Evolutionary conservation across 2,888 invertebrate genomes (phyloP).

Genomic region (Zaprionus obscuricornis): DNA sequence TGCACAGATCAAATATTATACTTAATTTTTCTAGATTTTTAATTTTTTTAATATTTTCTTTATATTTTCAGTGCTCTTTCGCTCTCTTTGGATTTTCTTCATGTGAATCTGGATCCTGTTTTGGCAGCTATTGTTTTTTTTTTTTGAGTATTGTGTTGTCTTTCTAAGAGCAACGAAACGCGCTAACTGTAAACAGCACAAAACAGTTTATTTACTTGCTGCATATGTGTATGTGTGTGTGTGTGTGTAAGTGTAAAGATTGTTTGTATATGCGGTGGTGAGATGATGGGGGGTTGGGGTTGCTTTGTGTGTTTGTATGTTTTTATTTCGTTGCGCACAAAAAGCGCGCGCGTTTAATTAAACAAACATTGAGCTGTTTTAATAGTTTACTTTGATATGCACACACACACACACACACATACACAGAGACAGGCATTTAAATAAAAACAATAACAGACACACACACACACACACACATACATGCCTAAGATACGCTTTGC

Average conservation of each 20-base stretch:
- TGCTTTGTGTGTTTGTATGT: constrained; percentile 10
- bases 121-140: no score
- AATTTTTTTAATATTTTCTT: no score
- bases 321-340: constrained; percentile 23
- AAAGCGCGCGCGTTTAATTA: constrained; percentile 44
- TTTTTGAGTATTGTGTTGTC: no score
- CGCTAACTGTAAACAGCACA: constrained; percentile 31
- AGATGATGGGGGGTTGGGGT: no score
- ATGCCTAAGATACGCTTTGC: constrained; percentile 7
- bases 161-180: no score
- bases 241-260: no score
- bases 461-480: neutral
- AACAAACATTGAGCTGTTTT: constrained; percentile 45
- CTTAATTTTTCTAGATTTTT: no score
- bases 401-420: constrained; percentile 18
- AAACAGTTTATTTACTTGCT: constrained; percentile 27
- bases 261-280: no score
- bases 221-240: neutral
- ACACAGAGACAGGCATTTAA: neutral
- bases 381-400: constrained; percentile 46
- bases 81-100: no score
- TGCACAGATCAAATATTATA: no score
- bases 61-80: no score
- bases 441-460: constrained; percentile 22
- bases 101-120: constrained; percentile 16